Base-by-base conservation (phyloP, 2,888 invertebrate genomes). In the Camptogramma bilineatum region DNA sequence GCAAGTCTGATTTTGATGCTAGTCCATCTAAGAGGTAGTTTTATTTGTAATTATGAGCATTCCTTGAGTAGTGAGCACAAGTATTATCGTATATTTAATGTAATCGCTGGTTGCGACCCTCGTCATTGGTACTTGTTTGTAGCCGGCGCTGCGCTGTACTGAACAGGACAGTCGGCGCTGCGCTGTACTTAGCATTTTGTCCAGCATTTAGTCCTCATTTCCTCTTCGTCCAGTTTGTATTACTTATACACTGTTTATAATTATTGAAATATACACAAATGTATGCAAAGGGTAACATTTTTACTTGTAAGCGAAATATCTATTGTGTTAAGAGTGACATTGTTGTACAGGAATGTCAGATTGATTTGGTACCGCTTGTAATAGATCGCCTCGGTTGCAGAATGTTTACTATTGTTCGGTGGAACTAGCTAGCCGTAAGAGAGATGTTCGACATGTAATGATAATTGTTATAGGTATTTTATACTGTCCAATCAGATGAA, bases 1-100 rank as follows among this genome's bases (percentile, higher is more conserved):
- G 76, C 79, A 80, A 86, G 85, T 85, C 86, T 87, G 85, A 87
- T 86, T 81, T 84, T 76, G 75, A 84, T 79, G 83, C 88, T 87
- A 87, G 88, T 88, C 87, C 62, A 59, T 53, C 50, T 58, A 51
- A 54, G 69, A 66, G 62, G 28, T 75, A 76, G 75, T 52, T 52
- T 69, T 67, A 72, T 71, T 71, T 71, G 64, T 70, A 80, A 72
- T 71, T 72, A 62, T 72, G 59, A 53, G 66, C 61, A 60, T 56
- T 56, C 55, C 54, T 47, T 21, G 50, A 21, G 39, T 58, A 39
- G 55, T 16, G 56, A 34, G 56, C 53, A 50, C 54, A 17, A 52
- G 28, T 44, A 19, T 18, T 42, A 54, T 34, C 4, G 21, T 52
- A 9, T 48, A 39, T 19, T 21, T 54, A 13, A n/a, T 16, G 13